A percentile compares a stretch with the other conserved stretches of the same genome.
Conservation (phyloP, 2,888 invertebrate genomes). For the Acleris cristana region DNA sequence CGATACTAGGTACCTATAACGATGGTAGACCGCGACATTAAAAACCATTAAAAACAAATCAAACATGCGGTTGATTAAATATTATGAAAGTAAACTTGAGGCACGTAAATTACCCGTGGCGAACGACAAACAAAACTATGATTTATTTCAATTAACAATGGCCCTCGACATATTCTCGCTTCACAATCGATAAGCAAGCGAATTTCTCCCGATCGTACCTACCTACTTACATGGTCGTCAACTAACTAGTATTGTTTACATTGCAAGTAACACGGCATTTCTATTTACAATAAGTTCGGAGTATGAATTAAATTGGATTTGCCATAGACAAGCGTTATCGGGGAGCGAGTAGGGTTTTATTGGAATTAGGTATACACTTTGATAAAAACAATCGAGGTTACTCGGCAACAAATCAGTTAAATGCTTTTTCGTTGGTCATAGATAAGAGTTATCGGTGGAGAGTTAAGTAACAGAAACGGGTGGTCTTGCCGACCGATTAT, state of each 20-base stretch:
- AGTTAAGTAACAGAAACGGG: slow-evolving; percentile 14
- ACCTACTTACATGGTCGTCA: slow-evolving; percentile 27
- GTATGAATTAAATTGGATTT: slow-evolving; percentile 16
- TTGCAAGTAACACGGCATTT: slow-evolving; percentile 29
- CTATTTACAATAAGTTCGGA: slow-evolving; percentile 14
- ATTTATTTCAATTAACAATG: slow-evolving; percentile 14
- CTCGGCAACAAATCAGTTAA: slow-evolving; percentile 30
- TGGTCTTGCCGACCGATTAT: not conserved
- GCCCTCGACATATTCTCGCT: slow-evolving; percentile 12
- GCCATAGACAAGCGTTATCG: slow-evolving; percentile 28
- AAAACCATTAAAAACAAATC: not conserved
- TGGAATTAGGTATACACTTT: slow-evolving; percentile 24
- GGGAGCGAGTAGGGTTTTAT: slow-evolving; percentile 18
- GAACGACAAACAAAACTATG: slow-evolving; percentile 6
- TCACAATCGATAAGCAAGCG: slow-evolving; percentile 8
- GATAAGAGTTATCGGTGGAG: slow-evolving; percentile 28
- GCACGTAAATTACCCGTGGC: slow-evolving; percentile 5
- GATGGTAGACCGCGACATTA: not conserved
- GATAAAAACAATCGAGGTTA: slow-evolving; percentile 32
- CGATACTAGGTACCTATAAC: not conserved
- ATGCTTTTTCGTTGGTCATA: slow-evolving; percentile 19
- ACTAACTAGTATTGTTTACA: slow-evolving; percentile 26
- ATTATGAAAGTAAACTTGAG: not conserved
- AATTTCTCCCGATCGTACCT: slow-evolving; percentile 12
- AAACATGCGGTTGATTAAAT: not conserved